Conservation (phyloP, 2,888 invertebrate species). For the Taphrorychus bicolor region DNA sequence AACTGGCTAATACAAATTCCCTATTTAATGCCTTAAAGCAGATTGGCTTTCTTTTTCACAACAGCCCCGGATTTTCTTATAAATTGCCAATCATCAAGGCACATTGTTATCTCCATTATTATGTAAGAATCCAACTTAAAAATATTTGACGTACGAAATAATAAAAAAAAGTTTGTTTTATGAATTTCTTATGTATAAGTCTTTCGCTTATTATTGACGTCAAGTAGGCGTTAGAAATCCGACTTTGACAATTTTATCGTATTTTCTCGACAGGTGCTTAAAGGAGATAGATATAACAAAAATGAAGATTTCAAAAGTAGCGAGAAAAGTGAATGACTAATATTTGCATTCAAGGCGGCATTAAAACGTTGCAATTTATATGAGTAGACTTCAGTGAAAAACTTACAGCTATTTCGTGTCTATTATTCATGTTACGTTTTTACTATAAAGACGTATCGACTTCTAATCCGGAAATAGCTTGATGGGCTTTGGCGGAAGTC, state of each 20-base stretch:
- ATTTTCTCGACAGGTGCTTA: no score
- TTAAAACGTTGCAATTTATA: neutral
- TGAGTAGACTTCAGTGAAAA: neutral
- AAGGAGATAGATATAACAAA: no score
- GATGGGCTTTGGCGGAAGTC: conserved; percentile 23
- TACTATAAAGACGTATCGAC: no score
- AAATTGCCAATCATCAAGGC: conserved; percentile 25
- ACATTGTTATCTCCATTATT: conserved; percentile 23
- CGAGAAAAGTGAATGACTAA: no score
- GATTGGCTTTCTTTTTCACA: conserved; percentile 20
- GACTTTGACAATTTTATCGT: no score
- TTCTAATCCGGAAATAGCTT: conserved; percentile 25
- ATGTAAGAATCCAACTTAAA: no score
- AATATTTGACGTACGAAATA: no score
- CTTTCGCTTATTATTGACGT: neutral
- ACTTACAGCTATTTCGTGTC: conserved; percentile 18
- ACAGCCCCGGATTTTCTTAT: conserved; percentile 6
- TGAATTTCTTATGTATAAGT: no score
- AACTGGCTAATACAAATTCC: conserved; percentile 14
- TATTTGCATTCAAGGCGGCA: no score
- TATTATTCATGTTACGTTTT: conserved; percentile 18
- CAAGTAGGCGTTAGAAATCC: no score
- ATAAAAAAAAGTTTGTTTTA: no score
- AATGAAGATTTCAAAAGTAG: no score
- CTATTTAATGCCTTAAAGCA: conserved; percentile 2